phyloP scores from a whole-genome alignment of 2,797 vertebrate species.

The Pelochelys cantorii region DNA sequence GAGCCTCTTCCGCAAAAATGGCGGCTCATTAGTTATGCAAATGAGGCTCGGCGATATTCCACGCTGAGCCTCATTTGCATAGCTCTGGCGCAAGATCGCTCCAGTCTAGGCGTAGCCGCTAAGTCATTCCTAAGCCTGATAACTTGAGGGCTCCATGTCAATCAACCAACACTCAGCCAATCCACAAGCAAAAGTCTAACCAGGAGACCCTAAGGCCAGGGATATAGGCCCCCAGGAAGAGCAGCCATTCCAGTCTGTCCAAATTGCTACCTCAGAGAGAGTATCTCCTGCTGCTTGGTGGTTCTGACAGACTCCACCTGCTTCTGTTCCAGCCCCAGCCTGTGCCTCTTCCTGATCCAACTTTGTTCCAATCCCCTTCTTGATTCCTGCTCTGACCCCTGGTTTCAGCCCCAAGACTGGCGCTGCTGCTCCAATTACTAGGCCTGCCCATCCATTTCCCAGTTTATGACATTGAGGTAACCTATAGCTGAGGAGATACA shows the following conservation, averaged over 20 bases:
- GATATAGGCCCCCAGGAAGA: too few species aligned
- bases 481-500: neutral
- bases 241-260: neutral
- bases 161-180: neutral
- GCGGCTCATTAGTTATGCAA: too few species aligned
- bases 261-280: neutral
- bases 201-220: neutral
- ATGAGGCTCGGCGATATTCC: too few species aligned
- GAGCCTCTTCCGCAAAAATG: too few species aligned
- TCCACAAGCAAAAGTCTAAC: neutral
- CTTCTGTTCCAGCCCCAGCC: neutral
- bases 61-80: too few species aligned
- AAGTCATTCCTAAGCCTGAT: neutral
- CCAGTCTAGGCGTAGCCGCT: too few species aligned
- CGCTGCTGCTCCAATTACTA: neutral
- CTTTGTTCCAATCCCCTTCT: neutral
- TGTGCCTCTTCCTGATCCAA: neutral
- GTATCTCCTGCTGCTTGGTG: neutral
- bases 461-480: accelerated
- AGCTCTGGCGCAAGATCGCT: too few species aligned
- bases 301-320: too few species aligned
- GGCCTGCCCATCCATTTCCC: neutral
- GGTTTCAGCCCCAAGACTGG: neutral
- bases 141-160: neutral
- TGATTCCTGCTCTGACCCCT: neutral